Evolutionary conservation across 2,797 vertebrate genomes (phyloP), one percentile per base, ranked within the genome.

Genomic region (Carduelis carduelis): DNA sequence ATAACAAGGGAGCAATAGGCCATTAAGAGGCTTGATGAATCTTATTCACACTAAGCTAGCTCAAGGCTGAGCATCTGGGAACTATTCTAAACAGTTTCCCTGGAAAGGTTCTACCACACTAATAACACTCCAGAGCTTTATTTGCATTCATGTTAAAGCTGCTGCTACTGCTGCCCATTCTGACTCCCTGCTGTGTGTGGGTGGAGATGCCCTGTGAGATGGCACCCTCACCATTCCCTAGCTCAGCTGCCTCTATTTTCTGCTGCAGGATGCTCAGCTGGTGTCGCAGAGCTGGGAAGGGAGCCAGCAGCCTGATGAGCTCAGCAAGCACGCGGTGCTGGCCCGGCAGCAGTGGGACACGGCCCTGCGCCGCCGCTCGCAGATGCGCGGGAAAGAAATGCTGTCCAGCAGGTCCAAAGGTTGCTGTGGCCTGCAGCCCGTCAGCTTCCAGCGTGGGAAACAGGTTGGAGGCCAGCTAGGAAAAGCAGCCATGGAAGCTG

Each of bases 321-420:
- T 96, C 89, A 90, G 85, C 4, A 9, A 75, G 72, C 89, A 68
- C 1, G 2, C 1, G 2, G 60, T 12, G 7, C 43, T 83, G 12
- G 1, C 63, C 37, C 8, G 0, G 21, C 92, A 87, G 84, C 79
- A 69, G 63, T 3, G 2, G 66, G 83, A 80, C 12, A 21, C 11
- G 1, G 77, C 60, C 22, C 30, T 11, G n/a, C 0, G 0, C 41
- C 0, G 1, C 41, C 0, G 1, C n/a, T 69, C 0, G 0, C 57
- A 75, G 83, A 76, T 44, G 65, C 0, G 1, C 2, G 0, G 74
- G 34, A 77, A 49, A 78, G 32, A 83, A 94, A 90, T 19, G 52
- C 35, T 0, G 16, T 27, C 86, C 5, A 0, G 84, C 71, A 53
- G 59, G 39, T 70, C 80, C 3, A 8, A 61, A 60, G 37, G 57